phyloP scores from a whole-genome alignment of 2,113 vertebrate species.

The Agelaius tricolor region DNA sequence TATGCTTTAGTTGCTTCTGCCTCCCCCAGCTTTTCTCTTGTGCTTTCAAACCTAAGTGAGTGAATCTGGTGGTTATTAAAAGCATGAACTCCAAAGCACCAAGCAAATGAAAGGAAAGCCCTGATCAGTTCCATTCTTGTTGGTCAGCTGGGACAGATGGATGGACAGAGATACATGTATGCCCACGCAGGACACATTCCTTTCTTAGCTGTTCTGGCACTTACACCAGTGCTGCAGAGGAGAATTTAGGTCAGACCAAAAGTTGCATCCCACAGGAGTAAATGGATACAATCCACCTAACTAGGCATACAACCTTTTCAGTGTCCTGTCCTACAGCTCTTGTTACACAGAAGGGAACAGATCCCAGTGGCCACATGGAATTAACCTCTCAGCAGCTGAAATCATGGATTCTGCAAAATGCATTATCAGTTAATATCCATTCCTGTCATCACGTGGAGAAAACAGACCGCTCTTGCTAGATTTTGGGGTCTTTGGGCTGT shows the following conservation, averaged over 20 bases:
- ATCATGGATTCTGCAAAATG: background rate
- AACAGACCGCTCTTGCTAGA: background rate
- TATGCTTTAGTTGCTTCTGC: background rate
- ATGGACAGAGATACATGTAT: background rate
- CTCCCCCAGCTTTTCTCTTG: background rate
- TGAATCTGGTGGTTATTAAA: background rate
- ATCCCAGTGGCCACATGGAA: background rate
- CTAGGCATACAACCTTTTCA: background rate
- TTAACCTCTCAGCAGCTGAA: slow-evolving; percentile 23
- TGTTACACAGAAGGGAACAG: background rate
- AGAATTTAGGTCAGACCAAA: slow-evolving; percentile 19
- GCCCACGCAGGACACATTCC: background rate
- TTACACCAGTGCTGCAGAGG: background rate
- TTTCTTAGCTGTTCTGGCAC: background rate
- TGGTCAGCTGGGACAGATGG: background rate
- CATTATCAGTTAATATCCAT: background rate
- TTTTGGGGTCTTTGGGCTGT: background rate
- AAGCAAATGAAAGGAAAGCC: background rate
- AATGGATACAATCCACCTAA: background rate
- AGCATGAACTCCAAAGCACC: background rate
- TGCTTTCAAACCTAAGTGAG: background rate
- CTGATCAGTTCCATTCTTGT: background rate
- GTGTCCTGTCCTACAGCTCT: background rate
- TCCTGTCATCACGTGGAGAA: background rate
- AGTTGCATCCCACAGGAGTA: background rate